Base-by-base conservation (phyloP, 2,888 invertebrate species). In the Aleiodes testaceus region DNA sequence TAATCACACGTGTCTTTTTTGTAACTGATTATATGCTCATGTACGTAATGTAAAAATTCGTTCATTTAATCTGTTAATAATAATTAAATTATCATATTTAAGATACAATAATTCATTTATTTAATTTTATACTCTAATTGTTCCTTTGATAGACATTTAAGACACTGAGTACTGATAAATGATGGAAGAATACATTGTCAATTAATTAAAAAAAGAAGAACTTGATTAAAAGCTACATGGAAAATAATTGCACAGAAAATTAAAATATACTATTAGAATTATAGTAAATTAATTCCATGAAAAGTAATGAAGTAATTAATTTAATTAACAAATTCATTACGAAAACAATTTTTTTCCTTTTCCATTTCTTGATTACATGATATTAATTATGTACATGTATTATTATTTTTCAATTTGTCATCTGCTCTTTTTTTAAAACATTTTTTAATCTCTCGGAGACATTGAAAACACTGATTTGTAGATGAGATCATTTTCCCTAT, bases 31-130 rank as follows among this genome's bases (percentile, higher is more conserved):
- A 30, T 22, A 12, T 9, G 36, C 36, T 36, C 36, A 36, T 36
- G 11, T 26, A 20, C 18, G 53, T 53, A 11, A 53, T 53, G 53
- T 53, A 53, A 59, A 26, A 59, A 59, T 36, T 6, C 36, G 42
- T 59, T 55, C 16, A 16, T 55, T 30, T 59, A 14, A 26, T 14
- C 30, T 59, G 36, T 36, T 59, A 59, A 59, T 26, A 59, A 42
- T 59, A 59, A 36, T 59, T 59, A 59, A 59, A 59, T 59, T 7
- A 59, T 59, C 36, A 59, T 59, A 7, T 11, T 42, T 42, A 30
- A 53, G 16, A 59, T 42, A 59, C 59, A 59, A 59, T 59, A 59
- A 59, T 59, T 59, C 59, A 59, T 42, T 16, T 59, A 42, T 59
- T 59, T 59, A 14, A 16, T 42, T 55, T 16, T 59, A 59, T 59